A percentile compares a stretch with the other conserved stretches of the same genome.
Conservation (phyloP, 2,113 vertebrate species). For the Platysteira castanea region DNA sequence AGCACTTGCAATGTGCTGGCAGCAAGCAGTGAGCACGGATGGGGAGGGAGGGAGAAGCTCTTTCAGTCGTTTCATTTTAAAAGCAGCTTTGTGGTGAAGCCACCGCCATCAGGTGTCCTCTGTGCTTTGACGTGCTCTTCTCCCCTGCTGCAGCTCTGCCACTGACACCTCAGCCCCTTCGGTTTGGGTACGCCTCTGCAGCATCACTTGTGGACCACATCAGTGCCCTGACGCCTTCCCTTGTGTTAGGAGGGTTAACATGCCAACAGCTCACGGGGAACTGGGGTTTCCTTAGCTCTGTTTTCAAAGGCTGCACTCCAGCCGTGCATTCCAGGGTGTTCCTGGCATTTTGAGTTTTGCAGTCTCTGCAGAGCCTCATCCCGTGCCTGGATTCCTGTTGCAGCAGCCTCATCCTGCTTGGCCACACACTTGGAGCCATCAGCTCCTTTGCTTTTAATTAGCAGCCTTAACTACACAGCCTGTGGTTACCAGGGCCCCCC, state of each 20-base stretch:
- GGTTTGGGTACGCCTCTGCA: accelerated
- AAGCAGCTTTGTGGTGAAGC: not conserved
- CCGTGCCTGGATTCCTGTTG: not conserved
- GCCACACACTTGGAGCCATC: not conserved
- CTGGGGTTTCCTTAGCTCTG: not conserved
- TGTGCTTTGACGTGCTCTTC: not conserved
- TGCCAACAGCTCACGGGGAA: not conserved
- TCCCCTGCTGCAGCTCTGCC: not conserved
- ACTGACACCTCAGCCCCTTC: accelerated
- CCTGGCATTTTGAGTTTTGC: accelerated
- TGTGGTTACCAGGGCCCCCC: not conserved
- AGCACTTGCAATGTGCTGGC: slow-evolving; percentile 1
- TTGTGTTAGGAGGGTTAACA: not conserved
- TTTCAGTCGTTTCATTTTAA: not conserved
- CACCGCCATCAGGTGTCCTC: accelerated
- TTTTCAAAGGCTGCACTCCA: not conserved
- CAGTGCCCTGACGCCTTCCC: accelerated
- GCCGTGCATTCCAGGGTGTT: accelerated
- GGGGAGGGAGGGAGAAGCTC: not conserved
- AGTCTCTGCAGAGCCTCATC: not conserved
- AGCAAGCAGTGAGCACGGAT: not conserved
- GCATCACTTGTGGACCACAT: not conserved
- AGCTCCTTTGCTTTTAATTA: not conserved
- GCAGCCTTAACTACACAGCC: not conserved
- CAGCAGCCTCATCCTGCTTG: not conserved